Evolutionary conservation across 2,797 vertebrate species (phyloP).

Genomic region (Arnoldichthys spilopterus): DNA sequence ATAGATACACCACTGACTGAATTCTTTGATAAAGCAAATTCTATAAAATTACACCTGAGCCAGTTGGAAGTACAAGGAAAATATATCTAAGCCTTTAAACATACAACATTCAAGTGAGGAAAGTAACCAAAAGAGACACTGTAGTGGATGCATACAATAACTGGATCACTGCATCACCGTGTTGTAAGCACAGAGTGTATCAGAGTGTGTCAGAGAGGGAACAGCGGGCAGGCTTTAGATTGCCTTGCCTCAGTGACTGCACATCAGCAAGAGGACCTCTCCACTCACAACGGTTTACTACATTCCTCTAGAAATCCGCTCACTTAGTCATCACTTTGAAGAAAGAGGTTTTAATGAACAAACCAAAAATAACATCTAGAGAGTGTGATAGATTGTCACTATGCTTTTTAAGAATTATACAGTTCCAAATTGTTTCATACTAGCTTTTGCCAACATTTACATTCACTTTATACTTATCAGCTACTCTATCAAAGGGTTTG

Average conservation of each 20-base stretch:
- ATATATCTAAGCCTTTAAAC: too few relatives aligned
- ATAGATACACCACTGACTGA: too few relatives aligned
- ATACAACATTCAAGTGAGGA: too few relatives aligned
- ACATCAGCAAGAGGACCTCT: neutral
- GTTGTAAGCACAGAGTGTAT: neutral
- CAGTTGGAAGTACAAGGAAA: too few relatives aligned
- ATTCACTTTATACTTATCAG: neutral
- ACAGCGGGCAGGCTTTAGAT: neutral
- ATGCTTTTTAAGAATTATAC: neutral
- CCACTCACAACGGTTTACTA: neutral
- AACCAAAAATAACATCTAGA: too few relatives aligned
- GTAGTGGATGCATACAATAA: too few relatives aligned
- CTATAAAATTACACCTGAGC: too few relatives aligned
- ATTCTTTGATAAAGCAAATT: too few relatives aligned
- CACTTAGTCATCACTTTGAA: neutral
- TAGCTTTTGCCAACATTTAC: neutral
- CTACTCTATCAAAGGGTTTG: neutral
- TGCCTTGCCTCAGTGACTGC: neutral
- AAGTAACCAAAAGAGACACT: too few relatives aligned
- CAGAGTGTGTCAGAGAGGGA: neutral
- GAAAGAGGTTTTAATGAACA: neutral
- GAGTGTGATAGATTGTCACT: too few relatives aligned
- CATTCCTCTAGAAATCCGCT: neutral
- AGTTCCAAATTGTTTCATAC: neutral
- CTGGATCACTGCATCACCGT: neutral